Percentiles rank a stretch among this genome's conserved stretches.
phyloP scores from a whole-genome alignment of 92 coral and sea anemone genomes.

The Porites lobata region DNA sequence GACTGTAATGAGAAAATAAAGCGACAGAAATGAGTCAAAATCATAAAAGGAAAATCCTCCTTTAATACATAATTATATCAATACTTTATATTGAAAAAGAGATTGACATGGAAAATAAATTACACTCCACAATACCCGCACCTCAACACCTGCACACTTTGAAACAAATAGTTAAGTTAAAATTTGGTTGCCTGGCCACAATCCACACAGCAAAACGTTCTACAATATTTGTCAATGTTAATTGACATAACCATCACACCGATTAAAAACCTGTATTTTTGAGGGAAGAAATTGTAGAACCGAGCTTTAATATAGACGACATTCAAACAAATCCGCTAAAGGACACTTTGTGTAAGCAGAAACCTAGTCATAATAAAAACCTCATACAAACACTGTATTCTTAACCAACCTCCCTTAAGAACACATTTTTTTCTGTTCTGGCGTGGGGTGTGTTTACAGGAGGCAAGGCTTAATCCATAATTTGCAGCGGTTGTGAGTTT shows the following conservation, averaged over 20 bases:
- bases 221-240: not conserved
- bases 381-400: no score
- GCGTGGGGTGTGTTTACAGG: no score
- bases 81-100: not conserved
- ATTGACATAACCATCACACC: no score
- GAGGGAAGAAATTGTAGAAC: no score
- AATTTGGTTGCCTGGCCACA: not conserved
- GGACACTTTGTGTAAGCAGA: no score
- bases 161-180: slow-evolving; percentile 2
- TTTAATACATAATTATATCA: slow-evolving; percentile 7
- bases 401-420: no score
- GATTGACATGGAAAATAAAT: slow-evolving; percentile 18
- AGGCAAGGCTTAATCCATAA: slow-evolving; percentile 70
- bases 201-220: not conserved
- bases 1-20: no score
- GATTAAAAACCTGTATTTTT: no score
- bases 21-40: not conserved
- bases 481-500: slow-evolving; percentile 81
- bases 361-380: no score
- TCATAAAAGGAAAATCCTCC: not conserved
- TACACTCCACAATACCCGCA: not conserved
- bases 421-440: no score
- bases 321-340: no score
- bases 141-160: not conserved
- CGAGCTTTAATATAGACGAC: no score